Evolutionary conservation across 2,113 vertebrate species (phyloP).

Genomic region (Toxostoma redivivum): DNA sequence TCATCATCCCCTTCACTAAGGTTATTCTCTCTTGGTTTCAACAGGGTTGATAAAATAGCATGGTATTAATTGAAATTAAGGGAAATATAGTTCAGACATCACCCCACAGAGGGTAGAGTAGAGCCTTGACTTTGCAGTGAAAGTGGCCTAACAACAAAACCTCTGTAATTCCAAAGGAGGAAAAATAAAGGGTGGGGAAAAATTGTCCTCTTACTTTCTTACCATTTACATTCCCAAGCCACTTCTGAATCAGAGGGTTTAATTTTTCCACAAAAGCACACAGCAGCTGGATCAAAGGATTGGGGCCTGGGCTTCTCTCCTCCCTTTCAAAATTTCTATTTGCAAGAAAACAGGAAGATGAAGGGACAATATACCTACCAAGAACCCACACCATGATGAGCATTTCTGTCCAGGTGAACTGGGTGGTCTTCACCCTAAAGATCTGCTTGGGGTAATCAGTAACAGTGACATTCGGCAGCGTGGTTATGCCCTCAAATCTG

Average conservation of each 20-base stretch:
- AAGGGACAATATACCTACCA: conserved; percentile 71
- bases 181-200: neutral
- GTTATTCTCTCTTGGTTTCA: neutral
- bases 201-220: neutral
- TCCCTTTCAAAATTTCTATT: neutral
- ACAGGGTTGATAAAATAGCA: neutral
- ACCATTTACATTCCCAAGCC: neutral
- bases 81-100: neutral
- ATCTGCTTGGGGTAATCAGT: conserved; percentile 87
- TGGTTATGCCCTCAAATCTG: conserved; percentile 85
- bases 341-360: neutral
- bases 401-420: conserved; percentile 88
- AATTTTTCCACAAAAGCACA: neutral
- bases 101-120: neutral
- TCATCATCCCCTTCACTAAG: neutral
- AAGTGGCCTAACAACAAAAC: neutral
- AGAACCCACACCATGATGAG: conserved; percentile 91
- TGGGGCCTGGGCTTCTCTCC: neutral
- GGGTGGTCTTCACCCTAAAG: conserved; percentile 88
- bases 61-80: neutral
- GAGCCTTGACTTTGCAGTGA: neutral
- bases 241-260: neutral
- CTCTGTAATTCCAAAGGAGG: neutral
- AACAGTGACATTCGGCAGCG: conserved; percentile 82
- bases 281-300: neutral